Base-by-base conservation (phyloP, 1,140 invertebrate species). In the Holcopasites calliopsidis region DNA sequence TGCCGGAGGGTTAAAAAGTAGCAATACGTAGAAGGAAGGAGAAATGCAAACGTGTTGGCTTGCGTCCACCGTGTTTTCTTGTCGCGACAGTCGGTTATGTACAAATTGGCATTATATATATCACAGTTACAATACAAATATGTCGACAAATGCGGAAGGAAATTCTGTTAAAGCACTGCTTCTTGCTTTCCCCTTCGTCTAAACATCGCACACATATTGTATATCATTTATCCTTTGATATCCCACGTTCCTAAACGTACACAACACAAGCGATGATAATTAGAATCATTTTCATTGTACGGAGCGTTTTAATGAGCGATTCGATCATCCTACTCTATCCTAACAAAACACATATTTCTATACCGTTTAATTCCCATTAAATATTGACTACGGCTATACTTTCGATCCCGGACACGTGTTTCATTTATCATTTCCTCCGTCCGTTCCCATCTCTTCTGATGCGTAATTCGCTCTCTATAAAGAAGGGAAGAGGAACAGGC, bases 71-170 rank as follows among this genome's bases (percentile, higher is more conserved):
- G 35, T 55, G 7, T 28, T 35, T 6, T 68, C 44, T 50, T 58
- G 49, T 18, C 49, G 58, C 58, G 38, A 28, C 13, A 52, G 60
- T 47, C 44, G 47, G 31, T 69, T 80, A 74, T 73, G 33, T 81
- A 78, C 52, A 81, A 77, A 73, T 85, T 85, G 79, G 79, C 85
- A 86, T 86, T 72, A 83, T 49, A 76, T 76, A 82, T 88, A 88
- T 88, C 86, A 88, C 87, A 88, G 87, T 84, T 86, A 85, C 61
- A 86, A 85, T 83, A 80, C 28, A 83, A 62, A 77, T 65, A 82
- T 40, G 52, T 77, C 58, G 74, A 77, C 57, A 81, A 78, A 79
- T 75, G 70, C 72, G 77, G 55, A 82, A 84, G 80, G 79, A 69
- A 83, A 83, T 66, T 77, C 49, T 66, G 50, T 47, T n/a, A 61